Evolutionary conservation across 2,797 vertebrate species (phyloP).

Genomic region (Semotilus atromaculatus): DNA sequence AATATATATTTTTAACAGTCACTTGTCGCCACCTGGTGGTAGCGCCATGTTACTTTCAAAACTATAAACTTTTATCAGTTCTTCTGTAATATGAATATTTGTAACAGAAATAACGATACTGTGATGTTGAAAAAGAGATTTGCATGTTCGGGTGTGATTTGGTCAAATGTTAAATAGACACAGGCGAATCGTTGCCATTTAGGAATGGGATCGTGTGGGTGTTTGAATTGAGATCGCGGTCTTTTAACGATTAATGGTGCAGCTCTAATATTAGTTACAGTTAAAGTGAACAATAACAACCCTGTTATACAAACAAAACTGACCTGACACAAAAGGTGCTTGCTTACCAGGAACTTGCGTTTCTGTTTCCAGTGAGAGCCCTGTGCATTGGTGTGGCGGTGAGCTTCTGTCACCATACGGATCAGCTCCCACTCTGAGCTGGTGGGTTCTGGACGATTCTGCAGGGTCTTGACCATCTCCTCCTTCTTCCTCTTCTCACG

Average conservation of each 20-base stretch:
- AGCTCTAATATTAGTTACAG: background rate
- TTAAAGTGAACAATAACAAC: background rate
- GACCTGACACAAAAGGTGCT: background rate
- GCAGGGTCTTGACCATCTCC: conserved; percentile 92
- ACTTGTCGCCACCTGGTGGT: background rate
- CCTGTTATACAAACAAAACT: background rate
- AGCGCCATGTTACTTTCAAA: background rate
- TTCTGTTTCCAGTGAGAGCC: conserved; percentile 99
- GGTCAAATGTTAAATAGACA: too few species aligned
- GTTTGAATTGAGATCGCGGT: background rate
- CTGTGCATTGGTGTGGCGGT: conserved; percentile 97
- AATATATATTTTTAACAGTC: background rate
- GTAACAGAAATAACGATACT: background rate
- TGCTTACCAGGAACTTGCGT: conserved; percentile 94
- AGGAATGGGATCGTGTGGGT: too few species aligned
- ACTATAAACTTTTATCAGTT: background rate
- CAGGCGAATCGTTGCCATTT: too few species aligned
- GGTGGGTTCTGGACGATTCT: conserved; percentile 93
- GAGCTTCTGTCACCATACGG: conserved; percentile 92
- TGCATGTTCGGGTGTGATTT: too few species aligned
- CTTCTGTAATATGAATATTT: background rate
- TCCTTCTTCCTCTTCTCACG: conserved; percentile 93
- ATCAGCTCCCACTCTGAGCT: conserved; percentile 95
- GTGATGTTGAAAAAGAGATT: background rate
- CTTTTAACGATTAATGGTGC: background rate